These are phyloP conservation scores for Rhadina sibilatrix DNA, from an alignment of 2,113 vertebrate genomes.

Conservation along the genomic window DNA sequence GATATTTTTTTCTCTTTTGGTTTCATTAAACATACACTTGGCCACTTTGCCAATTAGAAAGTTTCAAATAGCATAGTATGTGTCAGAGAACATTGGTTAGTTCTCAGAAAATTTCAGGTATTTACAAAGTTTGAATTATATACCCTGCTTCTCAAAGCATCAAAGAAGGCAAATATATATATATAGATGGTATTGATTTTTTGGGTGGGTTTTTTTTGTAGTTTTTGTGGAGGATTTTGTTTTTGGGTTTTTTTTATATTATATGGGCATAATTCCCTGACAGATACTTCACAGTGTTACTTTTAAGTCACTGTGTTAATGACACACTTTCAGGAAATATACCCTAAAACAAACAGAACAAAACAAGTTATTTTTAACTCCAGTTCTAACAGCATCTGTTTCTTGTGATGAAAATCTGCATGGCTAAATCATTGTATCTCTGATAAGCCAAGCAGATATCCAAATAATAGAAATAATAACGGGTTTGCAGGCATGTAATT, in stretches of 20 bases:
- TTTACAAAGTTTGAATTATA: not conserved
- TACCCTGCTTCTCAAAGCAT: not conserved
- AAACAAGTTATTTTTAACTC: accelerated
- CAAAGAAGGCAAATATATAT: not conserved
- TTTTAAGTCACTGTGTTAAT: not conserved
- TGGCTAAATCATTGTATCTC: not conserved
- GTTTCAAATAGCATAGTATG: not conserved
- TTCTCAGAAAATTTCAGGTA: not conserved
- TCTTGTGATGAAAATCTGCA: not conserved
- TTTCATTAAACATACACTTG: not conserved
- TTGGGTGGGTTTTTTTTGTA: accelerated
- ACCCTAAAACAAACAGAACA: not conserved
- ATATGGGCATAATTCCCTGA: not conserved
- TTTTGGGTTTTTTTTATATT: not conserved
- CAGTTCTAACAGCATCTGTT: not conserved
- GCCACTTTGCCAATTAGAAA: not conserved
- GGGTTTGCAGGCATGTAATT: not conserved
- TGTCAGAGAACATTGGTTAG: not conserved
- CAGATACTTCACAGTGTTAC: not conserved
- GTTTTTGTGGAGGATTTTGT: not conserved
- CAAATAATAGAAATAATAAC: not conserved
- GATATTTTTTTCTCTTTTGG: not conserved
- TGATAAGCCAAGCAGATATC: not conserved
- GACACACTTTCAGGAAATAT: not conserved
- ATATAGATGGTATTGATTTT: not conserved